Evolutionary conservation across 2,797 vertebrate species (phyloP).

Genomic region (Cyprinella venusta): DNA sequence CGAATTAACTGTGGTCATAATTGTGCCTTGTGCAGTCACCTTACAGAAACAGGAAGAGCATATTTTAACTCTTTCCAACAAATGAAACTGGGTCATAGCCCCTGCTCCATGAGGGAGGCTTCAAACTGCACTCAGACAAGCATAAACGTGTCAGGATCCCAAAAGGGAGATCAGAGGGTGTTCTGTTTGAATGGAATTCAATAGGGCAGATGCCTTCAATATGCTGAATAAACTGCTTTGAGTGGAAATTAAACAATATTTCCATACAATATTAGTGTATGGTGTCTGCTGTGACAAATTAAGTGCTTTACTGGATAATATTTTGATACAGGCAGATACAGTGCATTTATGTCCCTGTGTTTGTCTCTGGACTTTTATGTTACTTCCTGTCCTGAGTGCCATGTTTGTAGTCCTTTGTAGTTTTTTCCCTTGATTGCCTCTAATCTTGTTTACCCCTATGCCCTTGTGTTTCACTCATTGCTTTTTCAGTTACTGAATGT

Average conservation of each 20-base stretch:
- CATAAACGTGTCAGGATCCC: not conserved
- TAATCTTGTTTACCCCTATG: not conserved
- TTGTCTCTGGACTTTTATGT: not conserved
- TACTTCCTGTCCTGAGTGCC: not conserved
- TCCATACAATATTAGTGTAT: not conserved
- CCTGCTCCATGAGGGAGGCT: not conserved
- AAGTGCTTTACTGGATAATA: not conserved
- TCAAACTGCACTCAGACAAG: conserved; percentile 6
- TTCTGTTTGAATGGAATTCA: conserved; percentile 11
- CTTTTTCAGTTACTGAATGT: not conserved
- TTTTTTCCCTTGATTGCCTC: not conserved
- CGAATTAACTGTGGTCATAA: not conserved
- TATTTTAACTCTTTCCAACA: conserved; percentile 11
- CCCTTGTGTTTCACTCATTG: not conserved
- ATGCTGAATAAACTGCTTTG: not conserved
- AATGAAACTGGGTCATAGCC: conserved; percentile 29
- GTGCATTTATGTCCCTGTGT: not conserved
- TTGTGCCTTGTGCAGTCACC: not conserved
- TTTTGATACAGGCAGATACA: not conserved
- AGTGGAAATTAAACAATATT: conserved; percentile 8
- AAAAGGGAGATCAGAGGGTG: conserved; percentile 2
- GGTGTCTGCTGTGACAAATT: not conserved
- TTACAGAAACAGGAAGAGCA: not conserved
- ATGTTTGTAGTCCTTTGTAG: not conserved
- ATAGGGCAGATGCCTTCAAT: not conserved